Base-by-base conservation (phyloP, 2,113 vertebrate genomes). In the Tiliqua scincoides region DNA sequence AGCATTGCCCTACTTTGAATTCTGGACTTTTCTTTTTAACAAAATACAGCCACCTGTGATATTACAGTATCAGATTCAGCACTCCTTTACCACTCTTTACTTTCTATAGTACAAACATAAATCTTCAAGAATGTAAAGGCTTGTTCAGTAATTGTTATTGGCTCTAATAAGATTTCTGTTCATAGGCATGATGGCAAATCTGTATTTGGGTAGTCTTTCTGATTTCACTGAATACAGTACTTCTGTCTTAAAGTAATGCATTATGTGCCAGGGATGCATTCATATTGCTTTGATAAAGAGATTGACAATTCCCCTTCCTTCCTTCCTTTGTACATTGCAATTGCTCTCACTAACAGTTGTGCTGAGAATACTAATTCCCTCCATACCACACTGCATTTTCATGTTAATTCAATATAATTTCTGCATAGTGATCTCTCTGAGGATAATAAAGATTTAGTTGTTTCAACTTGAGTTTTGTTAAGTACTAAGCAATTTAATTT, bases 401-500 rank as follows among this genome's bases (percentile, higher is more conserved):
- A 85, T 84, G 25, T 61, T 87, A 0, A 63, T 84, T 79, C 78
- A 67, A 0, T 0, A 0, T 85, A 6, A 72, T 85, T 79, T 85
- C 52, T 79, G 62, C 65, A 72, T 61, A 79, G 76, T 79, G 75
- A 78, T 84, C 21, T 35, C 2, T 86, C 90, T 88, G 70, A 85
- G 81, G 85, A 30, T 62, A 85, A 71, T 87, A 81, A 70, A 79
- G 72, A n/a, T n/a, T 5, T 10, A 70, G 11, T 40, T 86, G 71
- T 48, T 87, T 84, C 72, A 84, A 48, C 61, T 88, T 83, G 11
- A 0, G 70, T 6, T 1, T 84, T 83, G 57, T 54, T n/a, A 88
- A 79, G 54, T 84, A 52, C 75, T 84, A 73, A 73, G 81, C 54
- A 62, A 71, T 88, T 78, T 87, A 63, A 79, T 79, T 88, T 85